Base-by-base conservation (phyloP, 2,113 vertebrate species). In the Cichladusa arquata region DNA sequence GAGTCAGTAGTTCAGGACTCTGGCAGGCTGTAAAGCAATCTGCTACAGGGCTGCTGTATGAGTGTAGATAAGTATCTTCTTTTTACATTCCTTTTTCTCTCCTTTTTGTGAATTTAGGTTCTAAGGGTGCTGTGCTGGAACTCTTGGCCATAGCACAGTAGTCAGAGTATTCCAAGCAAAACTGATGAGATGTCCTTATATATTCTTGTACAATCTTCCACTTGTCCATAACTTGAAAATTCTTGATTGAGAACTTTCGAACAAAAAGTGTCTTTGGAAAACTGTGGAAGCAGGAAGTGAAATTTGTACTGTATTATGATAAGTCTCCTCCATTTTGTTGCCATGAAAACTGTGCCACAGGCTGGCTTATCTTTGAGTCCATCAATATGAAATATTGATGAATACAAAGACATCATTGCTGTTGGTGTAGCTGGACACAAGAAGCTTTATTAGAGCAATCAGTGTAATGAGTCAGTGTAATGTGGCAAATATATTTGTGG, bases 141-240 rank as follows among this genome's bases (percentile, higher is more conserved):
- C 11, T 86, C 38, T 69, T 61, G 34, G 23, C 40, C 53, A 38
- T 50, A 92, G 45, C 45, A 81, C 26, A 66, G 13, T 34, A 50
- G 20, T 73, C 16, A 38, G 38, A 92, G 28, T 48, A 77, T 66
- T 81, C 54, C 5, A 8, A 71, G 50, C 18, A 81, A 86, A 92
- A 73, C 14, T 40, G 23, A 57, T 17, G 15, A n/a, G 8, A 38
- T 58, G 9, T 66, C 69, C 22, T 33, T 42, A 33, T 18, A 38
- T 51, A 42, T 61, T 22, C 16, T 5, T 50, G 14, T 47, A 36
- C 36, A 60, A 40, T 81, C n/a, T 64, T 76, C 53, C 0, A 0
- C 45, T 86, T 13, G 8, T 73, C 47, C 34, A 25, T 62, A 66
- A 57, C 31, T 20, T 62, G 29, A 69, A 90, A 66, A 73, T 22